These are phyloP conservation scores for Condylura cristata DNA, from an alignment of 2,113 vertebrate genomes.

Conservation along the genomic window DNA sequence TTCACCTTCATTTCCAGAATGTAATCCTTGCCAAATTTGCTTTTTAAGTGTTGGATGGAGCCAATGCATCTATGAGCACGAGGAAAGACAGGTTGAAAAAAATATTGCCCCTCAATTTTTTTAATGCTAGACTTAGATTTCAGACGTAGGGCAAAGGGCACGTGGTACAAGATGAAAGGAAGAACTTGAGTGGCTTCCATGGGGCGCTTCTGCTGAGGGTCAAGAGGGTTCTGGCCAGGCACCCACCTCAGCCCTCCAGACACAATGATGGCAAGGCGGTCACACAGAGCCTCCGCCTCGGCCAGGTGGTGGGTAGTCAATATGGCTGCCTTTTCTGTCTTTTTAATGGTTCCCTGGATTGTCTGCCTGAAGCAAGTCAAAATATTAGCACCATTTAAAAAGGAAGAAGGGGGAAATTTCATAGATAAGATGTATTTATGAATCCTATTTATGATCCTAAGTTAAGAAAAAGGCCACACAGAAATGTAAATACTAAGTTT, in stretches of 20 bases:
- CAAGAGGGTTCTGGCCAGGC: background rate
- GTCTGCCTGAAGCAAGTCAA: conserved; percentile 86
- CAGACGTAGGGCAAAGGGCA: background rate
- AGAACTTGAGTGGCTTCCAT: fast-evolving
- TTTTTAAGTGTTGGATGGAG: conserved; percentile 93
- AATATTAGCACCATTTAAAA: background rate
- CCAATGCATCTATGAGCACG: conserved; percentile 89
- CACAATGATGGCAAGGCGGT: conserved; percentile 96
- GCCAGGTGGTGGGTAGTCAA: conserved; percentile 96
- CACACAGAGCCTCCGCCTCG: conserved; percentile 96
- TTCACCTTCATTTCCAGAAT: conserved; percentile 91
- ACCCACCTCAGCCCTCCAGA: conserved; percentile 93
- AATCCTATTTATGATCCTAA: background rate
- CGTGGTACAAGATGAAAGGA: no score
- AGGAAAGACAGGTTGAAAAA: background rate
- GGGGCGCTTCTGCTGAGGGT: background rate
- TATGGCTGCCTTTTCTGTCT: conserved; percentile 89
- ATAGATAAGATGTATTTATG: background rate
- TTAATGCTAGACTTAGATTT: background rate
- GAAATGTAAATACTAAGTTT: background rate
- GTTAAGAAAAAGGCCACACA: background rate
- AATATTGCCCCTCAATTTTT: background rate
- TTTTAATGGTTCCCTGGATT: conserved; percentile 91
- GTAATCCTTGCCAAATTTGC: conserved; percentile 91
- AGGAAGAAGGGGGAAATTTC: background rate